Conservation (phyloP, 1,140 invertebrate genomes). For the Megathymus violae region DNA sequence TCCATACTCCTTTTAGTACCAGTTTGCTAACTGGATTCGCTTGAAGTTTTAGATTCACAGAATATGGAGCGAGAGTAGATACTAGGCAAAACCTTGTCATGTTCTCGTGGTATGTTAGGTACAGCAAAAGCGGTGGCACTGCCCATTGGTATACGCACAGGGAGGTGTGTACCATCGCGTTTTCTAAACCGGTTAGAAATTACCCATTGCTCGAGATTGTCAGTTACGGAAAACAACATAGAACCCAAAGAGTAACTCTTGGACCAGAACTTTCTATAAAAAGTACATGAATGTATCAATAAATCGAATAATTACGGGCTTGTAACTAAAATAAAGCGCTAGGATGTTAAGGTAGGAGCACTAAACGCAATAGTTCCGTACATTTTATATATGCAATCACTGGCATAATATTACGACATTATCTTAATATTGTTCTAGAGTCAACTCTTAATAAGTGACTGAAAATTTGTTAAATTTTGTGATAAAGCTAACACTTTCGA, state of each 20-base stretch:
- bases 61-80: conserved; percentile 65
- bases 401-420: too few species aligned
- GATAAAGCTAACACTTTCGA: too few species aligned
- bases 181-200: conserved; percentile 84
- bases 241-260: conserved; percentile 57
- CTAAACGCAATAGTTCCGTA: background rate
- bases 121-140: conserved; percentile 44
- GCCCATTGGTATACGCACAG: conserved; percentile 32
- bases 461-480: too few species aligned
- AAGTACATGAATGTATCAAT: conserved; percentile 30
- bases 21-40: conserved; percentile 35
- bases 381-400: background rate
- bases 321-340: conserved; percentile 3
- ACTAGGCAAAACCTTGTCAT: conserved; percentile 33
- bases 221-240: conserved; percentile 73
- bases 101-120: conserved; percentile 49
- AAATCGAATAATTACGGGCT: conserved; percentile 5
- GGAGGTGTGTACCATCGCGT: conserved; percentile 57
- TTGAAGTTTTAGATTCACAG: conserved; percentile 33
- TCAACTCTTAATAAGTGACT: too few species aligned
- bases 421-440: too few species aligned
- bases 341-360: background rate
- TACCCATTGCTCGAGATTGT: conserved; percentile 79
- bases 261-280: conserved; percentile 27
- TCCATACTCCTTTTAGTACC: conserved; percentile 12